Evolutionary conservation across 2,113 vertebrate genomes (phyloP).

Genomic region (Onychostruthus taczanowskii): DNA sequence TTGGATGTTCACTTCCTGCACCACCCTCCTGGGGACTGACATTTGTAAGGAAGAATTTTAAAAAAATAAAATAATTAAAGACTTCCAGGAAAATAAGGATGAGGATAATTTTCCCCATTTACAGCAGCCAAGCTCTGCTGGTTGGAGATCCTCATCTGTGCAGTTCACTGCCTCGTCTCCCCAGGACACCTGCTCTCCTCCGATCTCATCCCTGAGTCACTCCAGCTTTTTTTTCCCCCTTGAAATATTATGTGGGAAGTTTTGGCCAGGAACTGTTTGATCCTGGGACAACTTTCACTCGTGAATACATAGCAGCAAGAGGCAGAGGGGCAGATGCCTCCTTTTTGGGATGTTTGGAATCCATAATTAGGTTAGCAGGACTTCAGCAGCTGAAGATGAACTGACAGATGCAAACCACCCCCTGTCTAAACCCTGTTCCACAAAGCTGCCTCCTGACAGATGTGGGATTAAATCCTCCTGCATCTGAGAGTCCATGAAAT

Average conservation of each 20-base stretch:
- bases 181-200: background rate
- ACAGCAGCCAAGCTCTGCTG: background rate
- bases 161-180: background rate
- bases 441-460: background rate
- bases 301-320: background rate
- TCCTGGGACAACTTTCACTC: background rate
- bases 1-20: background rate
- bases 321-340: background rate
- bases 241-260: background rate
- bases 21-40: background rate
- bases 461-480: background rate
- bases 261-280: background rate
- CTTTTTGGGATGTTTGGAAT: background rate
- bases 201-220: background rate
- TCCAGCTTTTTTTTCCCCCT: background rate
- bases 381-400: background rate
- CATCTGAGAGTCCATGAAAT: background rate
- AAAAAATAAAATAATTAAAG: background rate
- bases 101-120: background rate
- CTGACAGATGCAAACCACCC: background rate
- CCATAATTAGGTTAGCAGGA: background rate
- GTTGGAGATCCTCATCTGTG: background rate
- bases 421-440: background rate
- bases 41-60: background rate
- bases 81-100: background rate